Percentiles rank a stretch among this genome's conserved stretches.
Conservation (phyloP, 2,797 vertebrate genomes). For the Malurus splendens region DNA sequence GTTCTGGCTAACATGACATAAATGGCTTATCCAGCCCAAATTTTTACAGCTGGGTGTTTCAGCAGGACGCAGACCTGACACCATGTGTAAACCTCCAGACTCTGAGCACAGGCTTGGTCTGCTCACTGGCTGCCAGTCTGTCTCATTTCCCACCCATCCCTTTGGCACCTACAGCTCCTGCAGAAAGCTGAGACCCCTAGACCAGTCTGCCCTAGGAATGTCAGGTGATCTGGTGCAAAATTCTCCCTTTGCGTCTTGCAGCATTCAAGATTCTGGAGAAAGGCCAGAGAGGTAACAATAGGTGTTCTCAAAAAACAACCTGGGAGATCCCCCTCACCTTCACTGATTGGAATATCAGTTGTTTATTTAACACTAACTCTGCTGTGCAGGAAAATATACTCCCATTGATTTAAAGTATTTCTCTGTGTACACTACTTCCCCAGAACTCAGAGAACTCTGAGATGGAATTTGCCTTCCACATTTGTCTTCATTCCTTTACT, state of each 20-base stretch:
- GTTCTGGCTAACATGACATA: neutral
- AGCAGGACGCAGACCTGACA: neutral
- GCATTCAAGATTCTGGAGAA: neutral
- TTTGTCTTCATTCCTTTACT: constrained; percentile 49
- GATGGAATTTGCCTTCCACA: constrained; percentile 29
- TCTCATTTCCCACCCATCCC: neutral
- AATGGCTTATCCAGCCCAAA: neutral
- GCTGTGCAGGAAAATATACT: neutral
- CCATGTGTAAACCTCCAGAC: fast-evolving
- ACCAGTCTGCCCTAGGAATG: neutral
- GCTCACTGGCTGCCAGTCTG: neutral
- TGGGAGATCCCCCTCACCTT: neutral
- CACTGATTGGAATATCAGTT: constrained; percentile 49
- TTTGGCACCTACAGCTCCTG: neutral
- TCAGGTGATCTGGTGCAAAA: neutral
- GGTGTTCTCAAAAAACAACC: neutral
- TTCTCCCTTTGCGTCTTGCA: neutral
- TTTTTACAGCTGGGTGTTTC: neutral
- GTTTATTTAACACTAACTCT: constrained; percentile 35
- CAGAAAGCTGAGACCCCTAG: neutral
- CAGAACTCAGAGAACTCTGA: constrained; percentile 7
- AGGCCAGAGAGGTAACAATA: neutral
- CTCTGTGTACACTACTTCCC: constrained; percentile 13
- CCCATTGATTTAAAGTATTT: constrained; percentile 42
- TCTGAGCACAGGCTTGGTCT: neutral